A percentile compares a stretch with the other conserved stretches of the same genome.
Evolutionary conservation across 2,888 invertebrate genomes (phyloP).

Genomic region (Sinohyriopsis cumingii): DNA sequence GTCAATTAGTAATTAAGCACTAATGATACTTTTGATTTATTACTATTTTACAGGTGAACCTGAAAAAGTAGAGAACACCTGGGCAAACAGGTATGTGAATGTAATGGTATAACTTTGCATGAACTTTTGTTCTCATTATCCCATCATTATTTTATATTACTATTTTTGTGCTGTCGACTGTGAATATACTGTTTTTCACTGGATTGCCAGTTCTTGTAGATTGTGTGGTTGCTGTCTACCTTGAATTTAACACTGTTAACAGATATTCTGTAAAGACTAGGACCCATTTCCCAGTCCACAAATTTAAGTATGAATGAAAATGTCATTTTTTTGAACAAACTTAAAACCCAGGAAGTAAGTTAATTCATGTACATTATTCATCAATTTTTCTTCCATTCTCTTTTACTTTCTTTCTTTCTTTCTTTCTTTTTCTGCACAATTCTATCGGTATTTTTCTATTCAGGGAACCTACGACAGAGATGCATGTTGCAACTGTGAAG

Average conservation of each 20-base stretch:
- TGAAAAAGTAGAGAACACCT: conserved; percentile 53
- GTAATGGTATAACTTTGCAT: not conserved
- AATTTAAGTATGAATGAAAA: too few relatives aligned
- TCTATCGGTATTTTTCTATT: not conserved
- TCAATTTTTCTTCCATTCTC: too few relatives aligned
- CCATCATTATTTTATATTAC: not conserved
- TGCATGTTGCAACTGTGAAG: conserved; percentile 65
- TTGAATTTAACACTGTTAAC: not conserved
- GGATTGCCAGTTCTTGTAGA: not conserved
- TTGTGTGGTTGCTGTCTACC: not conserved
- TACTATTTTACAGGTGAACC: conserved; percentile 46
- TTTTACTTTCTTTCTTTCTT: not conserved
- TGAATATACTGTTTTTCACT: not conserved
- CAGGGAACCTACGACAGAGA: conserved; percentile 66
- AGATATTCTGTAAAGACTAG: not conserved
- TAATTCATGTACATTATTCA: too few relatives aligned
- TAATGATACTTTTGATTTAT: too few relatives aligned
- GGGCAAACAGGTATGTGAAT: conserved; percentile 52
- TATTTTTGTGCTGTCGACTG: not conserved
- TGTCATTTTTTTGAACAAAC: too few relatives aligned
- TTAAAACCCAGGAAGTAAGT: too few relatives aligned
- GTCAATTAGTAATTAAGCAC: too few relatives aligned
- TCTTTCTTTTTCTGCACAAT: not conserved
- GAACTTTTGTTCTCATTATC: not conserved
- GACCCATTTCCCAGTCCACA: not conserved